Evolutionary conservation across 2,113 vertebrate species (phyloP).

Genomic region (Oryzias melastigma): DNA sequence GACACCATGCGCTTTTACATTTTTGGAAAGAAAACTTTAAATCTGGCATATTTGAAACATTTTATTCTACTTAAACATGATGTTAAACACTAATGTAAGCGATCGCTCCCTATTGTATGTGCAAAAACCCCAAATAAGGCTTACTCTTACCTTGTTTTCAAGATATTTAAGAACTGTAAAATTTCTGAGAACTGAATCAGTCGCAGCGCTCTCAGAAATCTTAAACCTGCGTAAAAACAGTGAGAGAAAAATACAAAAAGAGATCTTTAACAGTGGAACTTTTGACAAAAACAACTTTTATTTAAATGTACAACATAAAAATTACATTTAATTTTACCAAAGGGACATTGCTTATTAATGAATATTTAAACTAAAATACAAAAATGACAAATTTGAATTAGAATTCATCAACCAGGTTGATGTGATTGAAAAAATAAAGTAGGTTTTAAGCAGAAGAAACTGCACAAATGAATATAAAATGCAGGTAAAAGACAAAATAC

Average conservation of each 20-base stretch:
- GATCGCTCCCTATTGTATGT: no score
- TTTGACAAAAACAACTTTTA: neutral
- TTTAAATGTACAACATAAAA: no score
- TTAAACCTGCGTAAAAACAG: constrained; percentile 83
- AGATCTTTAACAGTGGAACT: neutral
- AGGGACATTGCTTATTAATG: no score
- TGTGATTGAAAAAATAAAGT: no score
- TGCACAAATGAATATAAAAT: no score
- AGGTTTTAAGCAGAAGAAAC: no score
- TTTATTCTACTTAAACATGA: neutral
- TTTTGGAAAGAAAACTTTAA: neutral
- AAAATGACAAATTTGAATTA: no score
- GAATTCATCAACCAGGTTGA: no score
- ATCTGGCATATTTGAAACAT: neutral
- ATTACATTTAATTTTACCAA: no score
- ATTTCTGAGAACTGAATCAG: constrained; percentile 99
- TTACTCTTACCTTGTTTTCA: constrained; percentile 96
- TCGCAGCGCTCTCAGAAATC: constrained; percentile 97
- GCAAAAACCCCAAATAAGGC: neutral
- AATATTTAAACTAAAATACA: no score
- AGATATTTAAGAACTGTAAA: constrained; percentile 99
- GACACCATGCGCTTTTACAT: constrained; percentile 7
- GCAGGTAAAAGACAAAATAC: no score
- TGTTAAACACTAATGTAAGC: neutral
- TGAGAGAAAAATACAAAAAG: constrained; percentile 14